Conservation (phyloP, 2,888 invertebrate genomes). For the Marasmarcha lunaedactyla region DNA sequence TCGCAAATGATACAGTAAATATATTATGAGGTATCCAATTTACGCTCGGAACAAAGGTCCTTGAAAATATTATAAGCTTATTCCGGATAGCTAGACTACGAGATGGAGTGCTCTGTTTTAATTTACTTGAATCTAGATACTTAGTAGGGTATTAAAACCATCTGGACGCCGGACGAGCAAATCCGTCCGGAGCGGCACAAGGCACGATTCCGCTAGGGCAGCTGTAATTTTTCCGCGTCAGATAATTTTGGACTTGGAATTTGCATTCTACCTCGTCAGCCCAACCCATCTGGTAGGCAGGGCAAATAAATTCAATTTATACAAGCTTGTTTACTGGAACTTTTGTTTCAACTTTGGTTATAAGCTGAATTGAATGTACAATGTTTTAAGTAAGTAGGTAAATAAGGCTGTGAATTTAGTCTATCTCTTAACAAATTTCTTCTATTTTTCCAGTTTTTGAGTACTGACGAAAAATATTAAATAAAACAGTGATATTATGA, state of each 20-base stretch:
- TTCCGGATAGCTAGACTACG: background rate
- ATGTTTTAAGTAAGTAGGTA: too few species aligned
- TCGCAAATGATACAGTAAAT: background rate
- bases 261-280: background rate
- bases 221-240: constrained; percentile 10
- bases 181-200: background rate
- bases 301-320: too few species aligned
- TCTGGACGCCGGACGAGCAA: background rate
- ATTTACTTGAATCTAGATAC: background rate
- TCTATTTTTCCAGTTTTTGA: too few species aligned
- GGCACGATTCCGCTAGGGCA: constrained; percentile 1
- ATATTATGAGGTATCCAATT: background rate
- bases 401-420: too few species aligned
- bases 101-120: background rate
- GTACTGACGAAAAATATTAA: too few species aligned
- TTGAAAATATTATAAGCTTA: background rate
- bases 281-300: too few species aligned
- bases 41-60: background rate
- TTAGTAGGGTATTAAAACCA: background rate
- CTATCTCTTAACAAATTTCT: too few species aligned
- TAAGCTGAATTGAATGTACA: too few species aligned
- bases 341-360: too few species aligned
- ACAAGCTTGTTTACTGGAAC: too few species aligned
- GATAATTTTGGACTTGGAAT: constrained; percentile 1
- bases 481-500: too few species aligned